phyloP scores from a whole-genome alignment of 1,140 invertebrate genomes.

The Orchestia grillus region DNA sequence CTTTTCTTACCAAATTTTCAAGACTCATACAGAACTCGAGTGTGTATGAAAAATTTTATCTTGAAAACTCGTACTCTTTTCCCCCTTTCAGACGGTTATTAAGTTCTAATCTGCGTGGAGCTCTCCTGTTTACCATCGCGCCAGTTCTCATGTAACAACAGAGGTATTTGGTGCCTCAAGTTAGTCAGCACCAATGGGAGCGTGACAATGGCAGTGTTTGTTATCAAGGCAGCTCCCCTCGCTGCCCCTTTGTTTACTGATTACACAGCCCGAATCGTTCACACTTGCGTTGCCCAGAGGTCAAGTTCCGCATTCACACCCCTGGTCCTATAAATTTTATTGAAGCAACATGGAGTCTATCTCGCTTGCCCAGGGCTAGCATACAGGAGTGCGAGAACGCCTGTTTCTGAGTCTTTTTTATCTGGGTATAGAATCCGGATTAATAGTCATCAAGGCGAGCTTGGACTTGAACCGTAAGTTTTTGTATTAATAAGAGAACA shows the following conservation, averaged over 20 bases:
- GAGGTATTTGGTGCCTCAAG: background rate
- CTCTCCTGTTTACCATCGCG: background rate
- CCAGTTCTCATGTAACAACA: background rate
- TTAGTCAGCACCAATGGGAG: background rate
- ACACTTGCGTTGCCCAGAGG: background rate
- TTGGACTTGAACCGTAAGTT: too few relatives aligned
- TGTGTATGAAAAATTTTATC: background rate
- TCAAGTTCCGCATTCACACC: background rate
- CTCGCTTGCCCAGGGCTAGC: background rate
- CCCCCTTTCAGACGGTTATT: background rate
- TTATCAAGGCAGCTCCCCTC: background rate
- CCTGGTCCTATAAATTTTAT: background rate
- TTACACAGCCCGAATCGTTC: background rate
- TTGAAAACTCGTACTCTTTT: background rate
- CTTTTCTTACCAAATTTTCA: too few relatives aligned
- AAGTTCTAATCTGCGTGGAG: background rate
- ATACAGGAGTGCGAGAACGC: background rate
- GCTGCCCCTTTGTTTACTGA: background rate
- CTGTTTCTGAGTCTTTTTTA: background rate
- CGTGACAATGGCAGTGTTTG: background rate
- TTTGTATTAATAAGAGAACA: background rate
- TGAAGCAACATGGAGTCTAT: background rate
- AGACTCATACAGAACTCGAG: background rate
- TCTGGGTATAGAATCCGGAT: background rate
- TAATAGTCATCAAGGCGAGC: too few relatives aligned